Evolutionary conservation across 2,797 vertebrate genomes (phyloP).

Genomic region (Oryzias sinensis): DNA sequence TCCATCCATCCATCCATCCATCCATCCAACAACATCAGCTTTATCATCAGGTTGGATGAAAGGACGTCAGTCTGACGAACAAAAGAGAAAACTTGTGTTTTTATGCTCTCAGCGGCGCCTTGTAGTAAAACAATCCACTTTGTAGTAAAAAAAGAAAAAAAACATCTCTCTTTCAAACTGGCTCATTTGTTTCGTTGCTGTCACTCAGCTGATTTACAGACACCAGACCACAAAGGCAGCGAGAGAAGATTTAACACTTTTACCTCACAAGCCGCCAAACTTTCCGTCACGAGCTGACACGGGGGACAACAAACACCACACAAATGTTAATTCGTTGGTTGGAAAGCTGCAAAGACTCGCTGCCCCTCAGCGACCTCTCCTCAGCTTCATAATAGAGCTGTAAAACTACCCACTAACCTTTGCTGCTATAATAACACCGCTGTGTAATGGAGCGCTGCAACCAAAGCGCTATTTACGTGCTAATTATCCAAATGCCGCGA

Average conservation of each 20-base stretch:
- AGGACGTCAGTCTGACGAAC: too few relatives aligned
- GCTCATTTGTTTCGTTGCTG: constrained; percentile 21
- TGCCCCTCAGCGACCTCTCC: constrained; percentile 17
- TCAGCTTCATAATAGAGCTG: constrained; percentile 47
- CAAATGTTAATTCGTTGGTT: constrained; percentile 55
- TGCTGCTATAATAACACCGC: constrained; percentile 55
- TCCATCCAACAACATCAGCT: too few relatives aligned
- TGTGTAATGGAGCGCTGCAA: constrained; percentile 41
- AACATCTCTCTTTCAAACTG: constrained; percentile 2
- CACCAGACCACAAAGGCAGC: background rate
- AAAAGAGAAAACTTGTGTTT: too few relatives aligned
- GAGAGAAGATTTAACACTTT: background rate
- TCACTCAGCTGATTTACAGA: constrained; percentile 17
- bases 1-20: too few relatives aligned
- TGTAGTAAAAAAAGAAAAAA: too few relatives aligned
- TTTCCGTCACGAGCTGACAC: too few relatives aligned
- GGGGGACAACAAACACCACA: too few relatives aligned
- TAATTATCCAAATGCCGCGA: constrained; percentile 78
- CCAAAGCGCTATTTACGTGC: constrained; percentile 68
- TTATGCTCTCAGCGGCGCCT: too few relatives aligned
- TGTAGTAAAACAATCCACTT: too few relatives aligned
- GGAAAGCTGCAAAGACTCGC: constrained; percentile 2
- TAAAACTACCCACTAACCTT: constrained; percentile 65
- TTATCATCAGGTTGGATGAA: too few relatives aligned
- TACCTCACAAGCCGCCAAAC: too few relatives aligned